Percentiles rank a stretch among this genome's conserved stretches.
Conservation (phyloP, 2,888 invertebrate species). For the Apantesis nais region DNA sequence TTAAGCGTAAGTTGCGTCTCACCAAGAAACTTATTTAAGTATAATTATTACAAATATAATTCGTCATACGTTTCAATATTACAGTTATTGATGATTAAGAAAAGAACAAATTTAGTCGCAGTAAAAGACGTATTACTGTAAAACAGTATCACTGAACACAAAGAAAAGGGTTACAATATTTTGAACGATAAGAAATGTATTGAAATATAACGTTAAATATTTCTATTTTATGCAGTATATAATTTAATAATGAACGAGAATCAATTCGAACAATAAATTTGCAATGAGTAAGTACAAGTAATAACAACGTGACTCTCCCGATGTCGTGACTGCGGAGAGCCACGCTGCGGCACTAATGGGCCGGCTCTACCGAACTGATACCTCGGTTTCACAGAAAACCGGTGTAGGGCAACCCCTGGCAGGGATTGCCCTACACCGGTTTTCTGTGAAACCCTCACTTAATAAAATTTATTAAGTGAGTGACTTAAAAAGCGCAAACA, state of each 20-base stretch:
- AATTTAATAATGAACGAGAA: background rate
- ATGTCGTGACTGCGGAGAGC: background rate
- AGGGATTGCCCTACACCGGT: background rate
- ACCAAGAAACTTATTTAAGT: background rate
- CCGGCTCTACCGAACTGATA: background rate
- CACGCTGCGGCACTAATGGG: background rate
- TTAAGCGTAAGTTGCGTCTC: background rate
- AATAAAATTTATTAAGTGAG: too few species aligned
- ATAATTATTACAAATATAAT: background rate
- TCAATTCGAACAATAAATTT: too few species aligned
- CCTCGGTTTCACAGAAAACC: background rate
- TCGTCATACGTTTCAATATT: background rate
- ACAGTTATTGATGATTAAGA: too few species aligned
- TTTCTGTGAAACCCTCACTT: background rate
- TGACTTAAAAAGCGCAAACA: background rate
- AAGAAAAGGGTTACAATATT: background rate
- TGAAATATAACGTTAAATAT: background rate
- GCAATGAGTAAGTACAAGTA: too few species aligned
- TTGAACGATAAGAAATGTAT: background rate
- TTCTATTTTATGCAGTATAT: background rate
- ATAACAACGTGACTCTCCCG: too few species aligned
- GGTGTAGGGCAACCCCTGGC: background rate
- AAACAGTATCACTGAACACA: background rate
- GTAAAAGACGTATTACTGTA: background rate
- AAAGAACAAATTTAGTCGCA: background rate